A percentile compares a stretch with the other conserved stretches of the same genome.
phyloP scores from a whole-genome alignment of 2,113 vertebrate genomes.

The Corythoichthys haematopterus region DNA sequence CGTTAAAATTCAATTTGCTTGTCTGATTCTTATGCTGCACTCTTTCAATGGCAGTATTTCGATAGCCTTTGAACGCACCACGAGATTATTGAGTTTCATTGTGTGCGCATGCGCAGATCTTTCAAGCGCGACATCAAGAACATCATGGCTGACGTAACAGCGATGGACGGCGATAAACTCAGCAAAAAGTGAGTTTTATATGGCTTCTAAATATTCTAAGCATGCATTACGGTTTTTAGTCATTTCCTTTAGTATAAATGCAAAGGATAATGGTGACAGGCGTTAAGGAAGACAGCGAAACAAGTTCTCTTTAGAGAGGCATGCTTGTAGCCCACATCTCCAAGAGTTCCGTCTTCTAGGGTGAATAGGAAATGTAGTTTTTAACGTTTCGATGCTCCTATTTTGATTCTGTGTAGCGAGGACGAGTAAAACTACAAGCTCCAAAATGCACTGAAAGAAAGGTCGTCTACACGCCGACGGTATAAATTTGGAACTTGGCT shows the following conservation, averaged over 20 bases:
- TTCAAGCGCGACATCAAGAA: slow-evolving; percentile 29
- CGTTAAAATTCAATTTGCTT: too few relatives aligned
- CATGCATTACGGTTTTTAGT: fast-evolving
- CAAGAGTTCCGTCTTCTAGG: slow-evolving; percentile 9
- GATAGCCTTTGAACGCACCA: neutral
- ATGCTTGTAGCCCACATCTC: slow-evolving; percentile 6
- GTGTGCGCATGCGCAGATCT: slow-evolving; percentile 12
- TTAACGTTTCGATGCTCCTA: fast-evolving
- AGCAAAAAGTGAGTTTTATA: slow-evolving; percentile 72
- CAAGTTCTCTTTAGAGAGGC: slow-evolving; percentile 21
- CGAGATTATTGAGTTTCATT: too few relatives aligned
- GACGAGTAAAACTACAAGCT: slow-evolving; percentile 45
- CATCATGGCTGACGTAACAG: slow-evolving; percentile 69
- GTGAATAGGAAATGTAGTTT: slow-evolving; percentile 49
- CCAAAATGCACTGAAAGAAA: slow-evolving; percentile 12
- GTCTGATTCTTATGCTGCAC: too few relatives aligned
- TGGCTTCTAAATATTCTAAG: neutral
- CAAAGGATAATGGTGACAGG: neutral
- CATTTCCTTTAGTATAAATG: neutral
- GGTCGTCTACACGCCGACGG: neutral
- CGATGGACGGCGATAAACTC: slow-evolving; percentile 64
- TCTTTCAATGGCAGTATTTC: neutral
- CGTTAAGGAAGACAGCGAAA: slow-evolving; percentile 3
- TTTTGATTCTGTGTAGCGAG: neutral
- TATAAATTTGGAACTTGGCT: slow-evolving; percentile 1